Evolutionary conservation across 2,113 vertebrate genomes (phyloP).

Genomic region (Corvus cornix): DNA sequence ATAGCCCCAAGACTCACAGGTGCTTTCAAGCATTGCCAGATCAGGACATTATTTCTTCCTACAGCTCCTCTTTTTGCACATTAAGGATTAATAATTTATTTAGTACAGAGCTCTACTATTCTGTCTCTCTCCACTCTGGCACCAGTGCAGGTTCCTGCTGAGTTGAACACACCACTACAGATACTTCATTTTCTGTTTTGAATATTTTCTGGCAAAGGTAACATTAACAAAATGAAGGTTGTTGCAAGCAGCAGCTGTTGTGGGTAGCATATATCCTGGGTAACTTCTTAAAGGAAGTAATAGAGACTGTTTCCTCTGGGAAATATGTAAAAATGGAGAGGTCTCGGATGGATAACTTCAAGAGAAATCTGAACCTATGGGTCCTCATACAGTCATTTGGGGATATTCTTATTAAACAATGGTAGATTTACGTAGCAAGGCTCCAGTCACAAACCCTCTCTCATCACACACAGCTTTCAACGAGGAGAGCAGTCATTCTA

Average conservation of each 20-base stretch:
- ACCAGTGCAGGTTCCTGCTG: background rate
- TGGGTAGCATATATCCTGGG: background rate
- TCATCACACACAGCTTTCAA: background rate
- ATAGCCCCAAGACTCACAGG: background rate
- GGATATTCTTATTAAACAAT: background rate
- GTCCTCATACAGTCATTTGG: background rate
- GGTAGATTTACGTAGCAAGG: background rate
- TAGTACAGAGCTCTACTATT: background rate
- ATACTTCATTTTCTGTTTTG: background rate
- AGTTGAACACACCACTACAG: background rate
- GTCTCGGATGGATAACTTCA: background rate
- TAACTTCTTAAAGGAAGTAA: background rate
- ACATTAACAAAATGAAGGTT: background rate
- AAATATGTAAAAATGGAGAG: background rate
- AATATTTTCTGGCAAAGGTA: conserved; percentile 14
- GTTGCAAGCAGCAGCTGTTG: background rate
- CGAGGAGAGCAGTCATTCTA: rapidly evolving
- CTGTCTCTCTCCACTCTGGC: background rate
- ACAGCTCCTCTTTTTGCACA: background rate
- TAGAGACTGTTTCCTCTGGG: background rate
- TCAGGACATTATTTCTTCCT: background rate
- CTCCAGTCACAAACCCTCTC: background rate
- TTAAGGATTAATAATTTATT: background rate
- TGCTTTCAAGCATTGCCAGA: background rate
- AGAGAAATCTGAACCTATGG: background rate